Base-by-base conservation (phyloP, 2,113 vertebrate species). In the Lipophrys pholis region DNA sequence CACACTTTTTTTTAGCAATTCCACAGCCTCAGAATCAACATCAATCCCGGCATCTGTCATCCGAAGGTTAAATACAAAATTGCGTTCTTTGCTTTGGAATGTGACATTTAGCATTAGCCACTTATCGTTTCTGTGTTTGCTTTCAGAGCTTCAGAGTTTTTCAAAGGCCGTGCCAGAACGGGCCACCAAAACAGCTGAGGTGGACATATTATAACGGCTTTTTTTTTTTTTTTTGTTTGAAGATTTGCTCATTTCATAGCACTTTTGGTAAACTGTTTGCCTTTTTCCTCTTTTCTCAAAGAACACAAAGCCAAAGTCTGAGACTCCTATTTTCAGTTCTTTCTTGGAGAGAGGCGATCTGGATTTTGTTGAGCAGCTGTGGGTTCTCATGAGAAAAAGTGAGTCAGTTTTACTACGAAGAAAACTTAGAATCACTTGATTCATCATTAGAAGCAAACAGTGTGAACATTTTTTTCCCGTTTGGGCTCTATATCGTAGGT, bases 311-410 rank as follows among this genome's bases (percentile, higher is more conserved):
- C 60, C 83, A 62, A 93, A 93, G 40, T 73, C 80, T 2, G 95
- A 96, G 12, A 63, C 85, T 14, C 90, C 92, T 14, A 93, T 96
- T 5, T 95, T 95, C 71, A 94, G 89, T 40, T 78, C 88, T 2
- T 86, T 95, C 69, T 91, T 90, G 62, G 93, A 95, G 57, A 91
- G 97, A 63, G 95, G 94, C 9, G 95, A 97, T 83, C 93, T 99
- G 15, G 98, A 99, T 88, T 99, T 99, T 86, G 93, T 95, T 21
- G 97, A 99, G 73, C 94, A 97, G 49, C 89, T 99, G 1, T 99
- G 98, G 98, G 95, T 95, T 83, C 94, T 88, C 76, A 95, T 99
- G 95, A 95, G 93, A 77, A 95, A 89, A 83, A 95, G 98, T 99
- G 77, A 78, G 95, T 93, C 1, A 6, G 11, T 38, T 42, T 15